Conservation (phyloP, 1,140 invertebrate genomes). For the Solenopsis fugax region DNA sequence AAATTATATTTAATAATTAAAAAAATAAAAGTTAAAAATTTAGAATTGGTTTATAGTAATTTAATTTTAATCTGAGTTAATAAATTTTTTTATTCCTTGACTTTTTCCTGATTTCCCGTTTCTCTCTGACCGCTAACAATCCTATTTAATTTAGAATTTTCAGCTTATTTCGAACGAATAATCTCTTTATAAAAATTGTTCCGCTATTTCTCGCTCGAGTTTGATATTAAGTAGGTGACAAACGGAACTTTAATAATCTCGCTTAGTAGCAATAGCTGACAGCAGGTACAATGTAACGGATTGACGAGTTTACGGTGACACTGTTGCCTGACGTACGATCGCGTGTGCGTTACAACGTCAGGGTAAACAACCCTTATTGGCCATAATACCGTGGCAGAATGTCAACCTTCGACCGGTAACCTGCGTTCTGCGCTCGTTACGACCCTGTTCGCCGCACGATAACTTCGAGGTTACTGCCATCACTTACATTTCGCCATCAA, state of each 20-base stretch:
- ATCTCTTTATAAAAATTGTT: not conserved
- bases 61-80: no score
- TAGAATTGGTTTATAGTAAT: no score
- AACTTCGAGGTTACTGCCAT: constrained; percentile 80
- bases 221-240: not conserved
- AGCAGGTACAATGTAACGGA: not conserved
- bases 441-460: constrained; percentile 80
- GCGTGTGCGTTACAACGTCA: constrained; percentile 68
- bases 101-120: no score
- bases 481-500: constrained; percentile 76
- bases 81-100: no score
- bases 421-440: constrained; percentile 78
- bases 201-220: not conserved
- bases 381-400: constrained; percentile 77
- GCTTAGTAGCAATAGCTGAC: not conserved
- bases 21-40: no score
- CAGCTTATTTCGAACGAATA: not conserved
- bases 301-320: constrained; percentile 33
- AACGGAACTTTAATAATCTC: constrained; percentile 21
- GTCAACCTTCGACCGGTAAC: constrained; percentile 80
- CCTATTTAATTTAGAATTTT: not conserved
- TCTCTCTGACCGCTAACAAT: no score
- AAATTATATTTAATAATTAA: no score
- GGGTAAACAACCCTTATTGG: constrained; percentile 82
- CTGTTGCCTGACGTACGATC: constrained; percentile 51